Evolutionary conservation across 2,113 vertebrate genomes (phyloP).

Genomic region (Alosa alosa): DNA sequence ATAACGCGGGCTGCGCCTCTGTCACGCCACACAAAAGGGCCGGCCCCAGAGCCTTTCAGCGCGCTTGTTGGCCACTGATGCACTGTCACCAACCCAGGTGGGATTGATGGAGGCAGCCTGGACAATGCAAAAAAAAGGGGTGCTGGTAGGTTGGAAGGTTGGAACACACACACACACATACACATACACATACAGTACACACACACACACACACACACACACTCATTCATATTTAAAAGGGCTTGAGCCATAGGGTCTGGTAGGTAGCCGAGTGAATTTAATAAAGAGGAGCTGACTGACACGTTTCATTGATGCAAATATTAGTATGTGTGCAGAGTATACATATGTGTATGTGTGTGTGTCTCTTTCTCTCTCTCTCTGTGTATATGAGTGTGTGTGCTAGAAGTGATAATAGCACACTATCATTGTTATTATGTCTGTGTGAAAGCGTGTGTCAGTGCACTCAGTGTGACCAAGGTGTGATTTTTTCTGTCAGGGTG

Average conservation of each 20-base stretch:
- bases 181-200: neutral
- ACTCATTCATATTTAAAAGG: neutral
- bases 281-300: slow-evolving; percentile 27
- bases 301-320: slow-evolving; percentile 26
- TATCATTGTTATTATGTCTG: neutral
- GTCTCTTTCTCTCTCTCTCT: neutral
- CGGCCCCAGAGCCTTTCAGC: neutral
- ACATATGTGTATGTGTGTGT: slow-evolving; percentile 1
- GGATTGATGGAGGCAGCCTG: slow-evolving; percentile 15
- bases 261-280: slow-evolving; percentile 21
- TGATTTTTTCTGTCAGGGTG: neutral
- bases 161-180: neutral
- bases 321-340: neutral
- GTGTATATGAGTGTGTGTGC: neutral
- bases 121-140: slow-evolving; percentile 26
- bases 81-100: slow-evolving; percentile 29
- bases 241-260: neutral
- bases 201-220: neutral
- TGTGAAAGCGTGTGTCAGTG: neutral
- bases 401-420: neutral
- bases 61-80: neutral
- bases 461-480: neutral
- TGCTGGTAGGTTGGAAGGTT: neutral
- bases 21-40: slow-evolving; percentile 20
- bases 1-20: slow-evolving; percentile 36